Conservation (phyloP, 2,888 invertebrate genomes). For the Syritta pipiens region DNA sequence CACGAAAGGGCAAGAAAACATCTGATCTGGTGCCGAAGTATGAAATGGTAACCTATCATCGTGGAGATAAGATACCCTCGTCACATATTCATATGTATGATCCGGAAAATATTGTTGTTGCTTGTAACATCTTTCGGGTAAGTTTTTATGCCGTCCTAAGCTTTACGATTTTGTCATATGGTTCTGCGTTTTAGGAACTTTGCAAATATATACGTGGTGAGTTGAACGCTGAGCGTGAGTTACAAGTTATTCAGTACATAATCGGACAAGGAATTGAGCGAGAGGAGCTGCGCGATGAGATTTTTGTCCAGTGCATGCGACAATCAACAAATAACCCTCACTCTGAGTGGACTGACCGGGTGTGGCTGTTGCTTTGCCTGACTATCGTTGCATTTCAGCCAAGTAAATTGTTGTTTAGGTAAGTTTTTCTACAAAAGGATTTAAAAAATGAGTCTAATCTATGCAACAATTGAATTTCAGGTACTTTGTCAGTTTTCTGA, state of each 20-base stretch:
- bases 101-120: constrained; percentile 94
- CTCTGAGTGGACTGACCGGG: constrained; percentile 89
- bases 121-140: constrained; percentile 94
- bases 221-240: constrained; percentile 89
- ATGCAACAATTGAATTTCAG: no score
- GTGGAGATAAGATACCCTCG: constrained; percentile 92
- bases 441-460: no score
- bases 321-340: constrained; percentile 94
- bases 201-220: constrained; percentile 95
- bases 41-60: constrained; percentile 95
- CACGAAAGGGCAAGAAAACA: constrained; percentile 87
- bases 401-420: constrained; percentile 78
- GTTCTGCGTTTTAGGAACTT: constrained; percentile 82
- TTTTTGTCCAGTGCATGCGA: constrained; percentile 92
- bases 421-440: no score
- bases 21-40: constrained; percentile 91
- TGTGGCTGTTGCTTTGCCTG: constrained; percentile 93
- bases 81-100: constrained; percentile 97
- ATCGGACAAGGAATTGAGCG: constrained; percentile 93
- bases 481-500: constrained; percentile 87
- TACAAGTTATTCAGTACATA: constrained; percentile 90
- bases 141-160: constrained; percentile 73
- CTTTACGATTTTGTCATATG: not conserved
- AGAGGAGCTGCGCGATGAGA: constrained; percentile 95
- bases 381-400: constrained; percentile 96